Conservation (phyloP, 2,113 vertebrate species). For the Terrapene triunguis region DNA sequence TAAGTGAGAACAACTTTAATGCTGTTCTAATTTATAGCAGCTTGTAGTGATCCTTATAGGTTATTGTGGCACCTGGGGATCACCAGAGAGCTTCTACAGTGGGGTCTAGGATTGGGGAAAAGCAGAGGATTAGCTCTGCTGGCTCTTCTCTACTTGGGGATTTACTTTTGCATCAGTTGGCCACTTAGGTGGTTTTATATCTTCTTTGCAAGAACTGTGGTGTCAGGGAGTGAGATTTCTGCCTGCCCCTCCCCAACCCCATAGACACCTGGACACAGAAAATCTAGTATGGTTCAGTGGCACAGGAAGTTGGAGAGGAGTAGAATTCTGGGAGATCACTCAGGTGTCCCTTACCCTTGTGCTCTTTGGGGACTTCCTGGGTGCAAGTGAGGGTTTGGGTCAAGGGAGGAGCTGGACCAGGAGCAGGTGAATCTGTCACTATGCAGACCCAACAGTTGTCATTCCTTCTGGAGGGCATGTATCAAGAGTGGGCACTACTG, state of each 20-base stretch:
- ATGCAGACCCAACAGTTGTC: background rate
- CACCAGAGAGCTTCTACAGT: constrained; percentile 63
- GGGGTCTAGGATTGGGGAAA: constrained; percentile 70
- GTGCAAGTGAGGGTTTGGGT: background rate
- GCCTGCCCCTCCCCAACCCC: background rate
- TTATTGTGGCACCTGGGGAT: constrained; percentile 66
- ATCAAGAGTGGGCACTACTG: rapidly evolving
- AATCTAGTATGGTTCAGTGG: background rate
- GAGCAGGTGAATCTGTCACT: background rate
- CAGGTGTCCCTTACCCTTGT: background rate
- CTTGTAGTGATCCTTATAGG: constrained; percentile 64
- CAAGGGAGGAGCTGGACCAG: background rate
- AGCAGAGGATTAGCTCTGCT: constrained; percentile 61
- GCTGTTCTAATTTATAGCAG: constrained; percentile 9
- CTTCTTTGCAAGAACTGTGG: constrained; percentile 57
- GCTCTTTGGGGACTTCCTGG: background rate
- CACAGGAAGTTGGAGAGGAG: background rate
- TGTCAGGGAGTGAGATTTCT: constrained; percentile 60
- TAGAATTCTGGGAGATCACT: background rate
- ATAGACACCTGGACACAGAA: background rate
- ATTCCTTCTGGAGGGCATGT: background rate
- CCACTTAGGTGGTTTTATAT: constrained; percentile 64
- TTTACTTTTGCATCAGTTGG: constrained; percentile 70
- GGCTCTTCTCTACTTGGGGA: constrained; percentile 55
- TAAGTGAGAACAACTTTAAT: constrained; percentile 1